Evolutionary conservation across 2,888 invertebrate genomes (phyloP), one percentile per base, ranked within the genome.

Genomic region (Caenorhabditis sinica): DNA sequence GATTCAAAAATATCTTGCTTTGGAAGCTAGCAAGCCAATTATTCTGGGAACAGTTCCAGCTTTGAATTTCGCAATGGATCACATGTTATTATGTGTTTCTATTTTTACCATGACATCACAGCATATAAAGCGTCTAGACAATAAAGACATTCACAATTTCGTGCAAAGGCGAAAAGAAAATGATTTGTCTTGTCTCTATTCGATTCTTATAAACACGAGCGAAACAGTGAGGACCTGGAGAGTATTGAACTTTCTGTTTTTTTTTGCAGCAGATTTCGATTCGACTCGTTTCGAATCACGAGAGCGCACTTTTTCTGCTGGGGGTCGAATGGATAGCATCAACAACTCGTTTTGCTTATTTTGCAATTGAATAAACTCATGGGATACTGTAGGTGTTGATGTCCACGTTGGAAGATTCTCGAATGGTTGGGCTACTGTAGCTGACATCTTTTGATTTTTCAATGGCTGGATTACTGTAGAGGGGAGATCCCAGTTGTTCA

Each of bases 301-400:
- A 79, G 79, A 79, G 79, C 72, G 79, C 61, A 71, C 79, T 79
- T 79, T 60, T 51, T 36, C 11, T 49, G 49, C 33, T 15, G 33
- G 61, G 61, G 61, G 60, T 60, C 65, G 53, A 58, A 23, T 33
- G 73, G 53, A 68, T 58, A 49, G 40, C 77, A 63, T 72, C 79
- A 72, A 71, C 79, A 79, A 79, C 65, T 25, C 71, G 79, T 71
- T 79, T 72, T 69, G 69, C 60, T 69, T 56, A 51, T 66, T 76
- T 76, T 61, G 63, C 45, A 25, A 25, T 63, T 61, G 45, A 36
- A 33, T 60, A 56, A 69, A 69, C 20, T 45, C 23, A 25, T 8
- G 28, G 49, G 51, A 30, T 58, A 56, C 36, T 36, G 56, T 69
- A 53, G 56, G 17, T 23, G 69, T 25, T 56, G 56, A 15, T 56